These are phyloP conservation scores for Ornithoptera alexandrae DNA, from an alignment of 2,888 invertebrate genomes.

Conservation along the genomic window DNA sequence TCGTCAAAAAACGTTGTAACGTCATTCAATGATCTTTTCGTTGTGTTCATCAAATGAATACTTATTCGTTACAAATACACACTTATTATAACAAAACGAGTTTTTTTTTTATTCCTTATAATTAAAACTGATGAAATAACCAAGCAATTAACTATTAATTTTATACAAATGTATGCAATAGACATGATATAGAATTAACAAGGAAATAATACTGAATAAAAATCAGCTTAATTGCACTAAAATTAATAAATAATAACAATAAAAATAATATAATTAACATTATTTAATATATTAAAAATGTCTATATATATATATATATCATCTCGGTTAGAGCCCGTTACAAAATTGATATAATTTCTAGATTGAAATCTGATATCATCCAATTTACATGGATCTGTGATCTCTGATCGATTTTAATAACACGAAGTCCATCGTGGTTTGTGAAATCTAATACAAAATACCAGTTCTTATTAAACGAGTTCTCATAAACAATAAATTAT, in stretches of 20 bases:
- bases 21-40: too few species aligned
- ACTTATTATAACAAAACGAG: too few species aligned
- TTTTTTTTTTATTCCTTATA: too few species aligned
- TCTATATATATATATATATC: not conserved
- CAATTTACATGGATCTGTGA: slow-evolving; percentile 23
- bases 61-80: too few species aligned
- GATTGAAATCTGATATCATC: slow-evolving; percentile 19
- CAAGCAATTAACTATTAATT: too few species aligned
- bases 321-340: slow-evolving; percentile 2
- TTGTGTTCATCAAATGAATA: too few species aligned
- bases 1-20: too few species aligned
- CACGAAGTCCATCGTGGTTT: slow-evolving; percentile 3
- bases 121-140: too few species aligned
- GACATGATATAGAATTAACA: not conserved
- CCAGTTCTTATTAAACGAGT: slow-evolving; percentile 19
- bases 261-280: not conserved
- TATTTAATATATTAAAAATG: not conserved
- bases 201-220: not conserved
- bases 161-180: too few species aligned
- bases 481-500: slow-evolving; percentile 21
- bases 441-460: slow-evolving; percentile 15
- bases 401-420: slow-evolving; percentile 14
- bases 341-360: slow-evolving; percentile 4
- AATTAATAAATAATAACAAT: not conserved
- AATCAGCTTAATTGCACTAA: not conserved